These are phyloP conservation scores for Congeria kusceri DNA, from an alignment of 2,888 invertebrate genomes.

Conservation along the genomic window DNA sequence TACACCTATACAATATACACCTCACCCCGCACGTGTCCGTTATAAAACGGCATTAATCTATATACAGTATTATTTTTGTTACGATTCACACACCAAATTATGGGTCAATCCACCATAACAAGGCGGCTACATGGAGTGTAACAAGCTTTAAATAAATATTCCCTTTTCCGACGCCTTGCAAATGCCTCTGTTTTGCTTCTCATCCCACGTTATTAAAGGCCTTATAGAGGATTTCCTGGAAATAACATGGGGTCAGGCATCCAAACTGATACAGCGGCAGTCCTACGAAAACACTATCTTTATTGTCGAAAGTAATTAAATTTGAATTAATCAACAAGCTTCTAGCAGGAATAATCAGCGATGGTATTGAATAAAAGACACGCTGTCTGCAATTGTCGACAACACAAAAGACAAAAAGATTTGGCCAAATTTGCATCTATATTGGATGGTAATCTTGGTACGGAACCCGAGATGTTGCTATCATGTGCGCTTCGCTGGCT, in stretches of 20 bases:
- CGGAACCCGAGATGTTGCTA: conserved; percentile 37
- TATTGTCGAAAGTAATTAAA: conserved; percentile 75
- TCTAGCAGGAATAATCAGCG: conserved; percentile 62
- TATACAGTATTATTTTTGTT: too few species aligned
- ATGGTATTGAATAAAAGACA: conserved; percentile 67
- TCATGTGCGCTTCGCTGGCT: conserved; percentile 53
- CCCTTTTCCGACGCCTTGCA: conserved; percentile 29
- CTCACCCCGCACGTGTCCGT: too few species aligned
- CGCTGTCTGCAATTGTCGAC: conserved; percentile 60
- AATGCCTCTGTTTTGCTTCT: conserved; percentile 23
- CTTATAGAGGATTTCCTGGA: conserved; percentile 25
- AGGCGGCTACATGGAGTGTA: too few species aligned
- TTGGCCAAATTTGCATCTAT: conserved; percentile 62
- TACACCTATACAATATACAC: too few species aligned
- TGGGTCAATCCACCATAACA: too few species aligned
- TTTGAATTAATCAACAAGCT: conserved; percentile 80
- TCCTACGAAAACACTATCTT: conserved; percentile 50
- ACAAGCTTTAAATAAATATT: too few species aligned
- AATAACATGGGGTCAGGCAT: conserved; percentile 44
- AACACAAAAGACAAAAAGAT: conserved; percentile 47
- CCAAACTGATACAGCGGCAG: conserved; percentile 24
- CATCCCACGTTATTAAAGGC: conserved; percentile 12
- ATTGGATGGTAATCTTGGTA: conserved; percentile 61
- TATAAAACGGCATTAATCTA: too few species aligned
- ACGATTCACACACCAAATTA: too few species aligned